Evolutionary conservation across 2,113 vertebrate species (phyloP), one percentile per base, ranked within the genome.

Genomic region (Myodes glareolus): DNA sequence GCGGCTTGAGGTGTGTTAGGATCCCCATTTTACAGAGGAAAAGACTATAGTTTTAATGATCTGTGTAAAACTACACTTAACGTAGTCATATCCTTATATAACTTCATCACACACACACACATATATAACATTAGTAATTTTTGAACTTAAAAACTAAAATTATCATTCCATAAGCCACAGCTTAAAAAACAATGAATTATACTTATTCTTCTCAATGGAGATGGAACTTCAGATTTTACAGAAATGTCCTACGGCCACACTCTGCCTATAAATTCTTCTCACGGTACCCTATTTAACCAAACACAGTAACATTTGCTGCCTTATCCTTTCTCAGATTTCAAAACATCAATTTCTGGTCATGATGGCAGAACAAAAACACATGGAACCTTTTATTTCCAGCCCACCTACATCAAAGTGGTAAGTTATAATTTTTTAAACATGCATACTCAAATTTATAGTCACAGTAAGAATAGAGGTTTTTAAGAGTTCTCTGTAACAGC

Each of bases 321-420:
- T 67, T 73, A 72, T 58, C 17, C 88, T 77, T 91, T 78, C 61
- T 88, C 33, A 58, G 21, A 55, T 65, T 87, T 73, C 17, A 42
- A 65, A 90, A 88, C 78, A 92, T 88, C 68, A 80, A 85, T 47
- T 92, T 92, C 55, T 21, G 65, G 70, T 75, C 45, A 67, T 39
- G 72, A 1, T 42, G 11, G 52, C 94, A 67, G 23, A 39, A 5
- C 33, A 85, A 42, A 81, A 70, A 2, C 21, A 50, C 58, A 70
- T 11, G 23, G 5, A 94, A 42, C 11, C 6, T 58, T 89, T 72
- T 58, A 7, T 89, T 67, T 67, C 39, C 21, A 89, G 55, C 9
- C 1, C 21, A n/a, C n/a, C 36, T 91, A 68, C 21, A 78, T 86
- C 11, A 80, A 93, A 91, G 89, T 85, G 23, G 47, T 61, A 93